Conservation (phyloP, 2,113 vertebrate species). For the Austrofundulus limnaeus region DNA sequence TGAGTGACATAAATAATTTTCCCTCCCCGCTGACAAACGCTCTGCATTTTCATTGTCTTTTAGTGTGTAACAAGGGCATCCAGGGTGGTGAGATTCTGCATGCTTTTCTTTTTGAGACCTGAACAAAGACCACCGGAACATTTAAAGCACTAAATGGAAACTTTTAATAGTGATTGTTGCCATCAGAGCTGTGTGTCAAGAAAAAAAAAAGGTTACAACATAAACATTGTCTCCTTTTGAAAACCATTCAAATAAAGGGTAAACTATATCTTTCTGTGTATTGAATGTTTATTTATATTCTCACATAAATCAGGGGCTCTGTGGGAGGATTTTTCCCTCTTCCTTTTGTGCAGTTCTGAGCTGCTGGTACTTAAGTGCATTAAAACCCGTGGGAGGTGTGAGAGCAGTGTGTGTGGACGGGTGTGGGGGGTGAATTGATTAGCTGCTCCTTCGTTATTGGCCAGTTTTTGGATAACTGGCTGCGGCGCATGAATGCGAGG, state of each 20-base stretch:
- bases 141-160: slow-evolving; percentile 52
- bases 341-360: slow-evolving; percentile 56
- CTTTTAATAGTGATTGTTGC: slow-evolving; percentile 17
- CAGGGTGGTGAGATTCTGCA: slow-evolving; percentile 25
- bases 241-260: slow-evolving; percentile 53
- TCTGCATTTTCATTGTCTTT: slow-evolving; percentile 9
- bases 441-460: slow-evolving; percentile 63
- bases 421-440: slow-evolving; percentile 67
- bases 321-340: slow-evolving; percentile 54
- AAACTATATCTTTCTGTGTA: not conserved
- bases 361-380: slow-evolving; percentile 47
- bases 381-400: slow-evolving; percentile 36
- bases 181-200: slow-evolving; percentile 19
- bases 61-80: slow-evolving; percentile 1
- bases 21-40: no score
- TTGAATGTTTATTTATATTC: slow-evolving; percentile 7
- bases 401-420: not conserved
- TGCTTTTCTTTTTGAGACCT: slow-evolving; percentile 35
- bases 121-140: slow-evolving; percentile 21
- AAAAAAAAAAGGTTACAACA: not conserved
- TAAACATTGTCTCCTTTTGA: slow-evolving; percentile 17
- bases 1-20: not conserved
- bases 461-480: slow-evolving; percentile 49
- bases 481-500: slow-evolving; percentile 63
- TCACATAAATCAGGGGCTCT: slow-evolving; percentile 41